A percentile compares a stretch with the other conserved stretches of the same genome.
These are phyloP conservation scores for Tetragonula carbonaria DNA, from an alignment of 2,888 invertebrate genomes.

Conservation along the genomic window DNA sequence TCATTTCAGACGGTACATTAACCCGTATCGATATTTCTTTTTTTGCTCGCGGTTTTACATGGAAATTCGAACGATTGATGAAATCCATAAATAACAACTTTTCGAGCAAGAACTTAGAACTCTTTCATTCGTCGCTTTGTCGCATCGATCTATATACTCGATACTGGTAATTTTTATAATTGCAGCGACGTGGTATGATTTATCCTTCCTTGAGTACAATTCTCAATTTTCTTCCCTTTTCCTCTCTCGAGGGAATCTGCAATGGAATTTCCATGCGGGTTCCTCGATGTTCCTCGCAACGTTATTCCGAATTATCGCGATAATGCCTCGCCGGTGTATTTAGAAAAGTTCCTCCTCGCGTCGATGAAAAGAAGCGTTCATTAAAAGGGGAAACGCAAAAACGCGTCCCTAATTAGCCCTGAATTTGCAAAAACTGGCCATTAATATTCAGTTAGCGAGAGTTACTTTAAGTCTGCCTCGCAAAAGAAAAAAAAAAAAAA, in stretches of 20 bases:
- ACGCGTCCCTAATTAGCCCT: conserved; percentile 22
- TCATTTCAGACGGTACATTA: neutral
- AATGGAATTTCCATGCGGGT: no score
- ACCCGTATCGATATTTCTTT: neutral
- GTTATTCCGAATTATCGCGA: neutral
- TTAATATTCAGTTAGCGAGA: conserved; percentile 33
- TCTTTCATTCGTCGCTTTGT: no score
- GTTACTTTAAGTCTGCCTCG: conserved; percentile 1
- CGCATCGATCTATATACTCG: neutral
- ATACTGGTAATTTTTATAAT: neutral
- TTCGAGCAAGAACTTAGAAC: no score
- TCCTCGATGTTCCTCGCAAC: no score
- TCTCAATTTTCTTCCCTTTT: neutral
- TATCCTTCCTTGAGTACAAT: neutral
- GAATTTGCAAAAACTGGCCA: conserved; percentile 30
- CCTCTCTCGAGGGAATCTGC: no score
- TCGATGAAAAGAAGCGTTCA: neutral
- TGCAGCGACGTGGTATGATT: neutral
- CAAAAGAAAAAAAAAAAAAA: neutral
- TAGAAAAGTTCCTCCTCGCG: neutral
- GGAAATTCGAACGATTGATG: neutral
- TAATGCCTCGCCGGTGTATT: neutral
- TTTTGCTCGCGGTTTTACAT: neutral
- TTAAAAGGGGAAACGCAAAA: conserved; percentile 15
- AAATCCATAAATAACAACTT: neutral